A percentile compares a stretch with the other conserved stretches of the same genome.
Evolutionary conservation across 1,140 invertebrate species (phyloP).

Genomic region (Marisa cornuarietis): DNA sequence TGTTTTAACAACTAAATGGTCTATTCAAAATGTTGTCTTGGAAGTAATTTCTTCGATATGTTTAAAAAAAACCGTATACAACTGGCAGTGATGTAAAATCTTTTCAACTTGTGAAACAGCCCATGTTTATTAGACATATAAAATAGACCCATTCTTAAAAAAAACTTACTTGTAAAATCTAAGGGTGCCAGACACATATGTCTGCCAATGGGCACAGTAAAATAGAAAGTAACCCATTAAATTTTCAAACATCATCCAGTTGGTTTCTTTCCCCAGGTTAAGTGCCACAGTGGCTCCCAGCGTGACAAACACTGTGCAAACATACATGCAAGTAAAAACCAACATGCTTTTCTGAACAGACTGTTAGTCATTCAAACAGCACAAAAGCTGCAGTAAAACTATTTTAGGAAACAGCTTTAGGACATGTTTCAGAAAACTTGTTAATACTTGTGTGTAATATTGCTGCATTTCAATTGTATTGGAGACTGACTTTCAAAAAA

Average conservation of each 20-base stretch:
- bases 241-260: constrained; percentile 94
- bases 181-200: constrained; percentile 93
- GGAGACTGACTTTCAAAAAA: too few relatives aligned
- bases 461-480: too few relatives aligned
- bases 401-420: background rate
- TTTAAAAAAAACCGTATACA: too few relatives aligned
- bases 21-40: too few relatives aligned
- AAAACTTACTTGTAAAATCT: constrained; percentile 82
- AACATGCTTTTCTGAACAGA: background rate
- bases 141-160: too few relatives aligned
- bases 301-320: constrained; percentile 88
- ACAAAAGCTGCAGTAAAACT: background rate
- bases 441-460: too few relatives aligned
- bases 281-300: constrained; percentile 91
- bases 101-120: too few relatives aligned
- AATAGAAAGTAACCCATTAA: constrained; percentile 94
- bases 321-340: constrained; percentile 28
- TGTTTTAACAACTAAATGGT: too few relatives aligned
- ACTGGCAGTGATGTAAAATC: too few relatives aligned
- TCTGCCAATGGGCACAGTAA: constrained; percentile 99
- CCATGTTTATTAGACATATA: too few relatives aligned
- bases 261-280: constrained; percentile 88
- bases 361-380: background rate
- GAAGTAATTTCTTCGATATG: too few relatives aligned
- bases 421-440: background rate